Conservation (phyloP, 2,797 vertebrate species). For the Halcyon badia region DNA sequence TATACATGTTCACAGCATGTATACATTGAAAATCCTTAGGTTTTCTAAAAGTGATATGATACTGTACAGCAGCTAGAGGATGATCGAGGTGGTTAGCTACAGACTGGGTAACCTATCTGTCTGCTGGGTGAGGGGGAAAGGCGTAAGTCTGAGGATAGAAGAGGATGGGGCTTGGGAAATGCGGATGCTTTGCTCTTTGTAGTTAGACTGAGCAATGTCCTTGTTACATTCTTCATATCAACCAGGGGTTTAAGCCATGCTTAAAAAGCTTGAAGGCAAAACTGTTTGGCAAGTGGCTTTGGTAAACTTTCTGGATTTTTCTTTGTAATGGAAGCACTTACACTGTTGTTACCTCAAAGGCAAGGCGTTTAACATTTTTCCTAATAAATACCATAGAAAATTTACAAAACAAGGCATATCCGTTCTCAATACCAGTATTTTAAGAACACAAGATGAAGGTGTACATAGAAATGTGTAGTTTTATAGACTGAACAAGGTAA, state of each 20-base stretch:
- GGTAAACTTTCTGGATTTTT: conserved; percentile 77
- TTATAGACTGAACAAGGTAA: conserved; percentile 19
- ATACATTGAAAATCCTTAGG: conserved; percentile 74
- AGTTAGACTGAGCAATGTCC: conserved; percentile 52
- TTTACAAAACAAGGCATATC: conserved; percentile 82
- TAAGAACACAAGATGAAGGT: conserved; percentile 69
- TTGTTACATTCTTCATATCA: conserved; percentile 55
- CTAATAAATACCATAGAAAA: conserved; percentile 85
- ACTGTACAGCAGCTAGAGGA: conserved; percentile 80
- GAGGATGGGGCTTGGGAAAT: conserved; percentile 44
- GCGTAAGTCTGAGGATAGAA: not conserved
- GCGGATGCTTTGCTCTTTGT: not conserved
- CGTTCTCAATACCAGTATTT: conserved; percentile 70
- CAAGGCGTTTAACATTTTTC: conserved; percentile 80
- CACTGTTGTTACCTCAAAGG: conserved; percentile 73
- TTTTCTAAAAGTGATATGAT: conserved; percentile 70
- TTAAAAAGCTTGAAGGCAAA: conserved; percentile 75
- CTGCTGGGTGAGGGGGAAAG: not conserved
- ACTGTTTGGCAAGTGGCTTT: conserved; percentile 86
- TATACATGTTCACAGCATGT: conserved; percentile 82
- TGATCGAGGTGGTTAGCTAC: conserved; percentile 61
- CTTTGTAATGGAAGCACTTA: conserved; percentile 79
- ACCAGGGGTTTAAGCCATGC: conserved; percentile 59
- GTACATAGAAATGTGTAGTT: conserved; percentile 40
- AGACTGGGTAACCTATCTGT: conserved; percentile 53